Evolutionary conservation across 2,888 invertebrate genomes (phyloP).

Genomic region (Orchesella flavescens): DNA sequence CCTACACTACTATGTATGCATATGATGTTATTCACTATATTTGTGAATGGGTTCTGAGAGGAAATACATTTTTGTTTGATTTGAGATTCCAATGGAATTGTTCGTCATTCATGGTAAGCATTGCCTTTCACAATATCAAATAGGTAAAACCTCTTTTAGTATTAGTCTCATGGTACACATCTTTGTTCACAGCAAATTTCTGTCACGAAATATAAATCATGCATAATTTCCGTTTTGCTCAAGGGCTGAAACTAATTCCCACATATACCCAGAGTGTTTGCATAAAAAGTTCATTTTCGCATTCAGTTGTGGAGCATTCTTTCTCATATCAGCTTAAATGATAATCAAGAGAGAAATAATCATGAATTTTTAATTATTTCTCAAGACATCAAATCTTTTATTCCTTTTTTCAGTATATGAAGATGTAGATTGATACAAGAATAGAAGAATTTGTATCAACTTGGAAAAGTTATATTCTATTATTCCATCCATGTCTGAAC

Average conservation of each 20-base stretch:
- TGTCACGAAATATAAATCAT: too few relatives aligned
- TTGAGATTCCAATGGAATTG: neutral
- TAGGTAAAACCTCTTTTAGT: neutral
- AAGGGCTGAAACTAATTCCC: slow-evolving; percentile 12
- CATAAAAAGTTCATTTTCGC: slow-evolving; percentile 10
- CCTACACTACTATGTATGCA: slow-evolving; percentile 5
- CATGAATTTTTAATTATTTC: slow-evolving; percentile 48
- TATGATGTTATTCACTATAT: neutral
- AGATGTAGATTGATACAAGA: too few relatives aligned
- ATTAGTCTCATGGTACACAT: too few relatives aligned
- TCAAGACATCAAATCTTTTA: too few relatives aligned
- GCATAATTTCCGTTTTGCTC: slow-evolving; percentile 23
- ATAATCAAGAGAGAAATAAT: slow-evolving; percentile 14
- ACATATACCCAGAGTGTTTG: too few relatives aligned
- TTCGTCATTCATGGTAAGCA: neutral
- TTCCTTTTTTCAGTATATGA: too few relatives aligned
- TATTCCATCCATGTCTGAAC: too few relatives aligned
- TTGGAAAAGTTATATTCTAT: too few relatives aligned
- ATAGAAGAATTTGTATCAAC: too few relatives aligned
- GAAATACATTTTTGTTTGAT: slow-evolving; percentile 18
- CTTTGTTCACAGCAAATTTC: too few relatives aligned
- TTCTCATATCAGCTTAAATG: neutral
- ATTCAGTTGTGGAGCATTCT: neutral
- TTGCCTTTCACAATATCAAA: neutral
- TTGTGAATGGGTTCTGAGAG: slow-evolving; percentile 18